Base-by-base conservation (phyloP, 2,113 vertebrate genomes). In the Dascyllus trimaculatus region DNA sequence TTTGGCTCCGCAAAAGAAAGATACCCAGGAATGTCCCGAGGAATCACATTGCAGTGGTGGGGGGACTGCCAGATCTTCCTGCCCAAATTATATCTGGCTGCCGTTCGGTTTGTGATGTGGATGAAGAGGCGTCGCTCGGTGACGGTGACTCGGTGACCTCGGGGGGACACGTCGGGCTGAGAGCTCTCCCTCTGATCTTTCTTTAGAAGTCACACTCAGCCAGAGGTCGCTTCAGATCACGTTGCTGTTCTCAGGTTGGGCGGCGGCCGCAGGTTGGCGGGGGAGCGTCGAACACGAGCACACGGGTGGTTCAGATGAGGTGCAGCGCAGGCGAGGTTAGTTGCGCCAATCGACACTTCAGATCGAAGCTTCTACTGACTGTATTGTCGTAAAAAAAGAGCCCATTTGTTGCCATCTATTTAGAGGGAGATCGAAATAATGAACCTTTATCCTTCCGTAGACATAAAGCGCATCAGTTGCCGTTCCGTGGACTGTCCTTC, bases 151-250 rank as follows among this genome's bases (percentile, higher is more conserved):
- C 7, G 54, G 49, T 48, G 32, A 46, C 24, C 3, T n/a, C n/a
- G n/a, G 45, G 21, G 43, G 5, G 52, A 35, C 22, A 17, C 56
- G 46, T 53, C 0, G 1, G 29, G 35, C 25, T 9, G 54, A 9
- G 60, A 59, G 58, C 10, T 1, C 29, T 5, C 18, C 2, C 60
- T 77, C 56, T 80, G 75, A 74, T 86, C 81, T 76, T 15, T 60
- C 35, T 82, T 80, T 76, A 77, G n/a, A 43, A 53, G 35, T 5
- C 38, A 5, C 5, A 40, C 29, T 25, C 51, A 15, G 46, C 59
- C 38, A 24, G 25, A 25, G 63, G 70, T 68, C 80, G 14, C 32
- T 54, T 78, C 21, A 5, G 43, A 54, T 83, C 49, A 4, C 64
- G 7, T 65, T 0, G 29, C 58, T 26, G 15, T 17, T 63, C 35